Base-by-base conservation (phyloP, 2,888 invertebrate species). In the Rhodophaea formosa region DNA sequence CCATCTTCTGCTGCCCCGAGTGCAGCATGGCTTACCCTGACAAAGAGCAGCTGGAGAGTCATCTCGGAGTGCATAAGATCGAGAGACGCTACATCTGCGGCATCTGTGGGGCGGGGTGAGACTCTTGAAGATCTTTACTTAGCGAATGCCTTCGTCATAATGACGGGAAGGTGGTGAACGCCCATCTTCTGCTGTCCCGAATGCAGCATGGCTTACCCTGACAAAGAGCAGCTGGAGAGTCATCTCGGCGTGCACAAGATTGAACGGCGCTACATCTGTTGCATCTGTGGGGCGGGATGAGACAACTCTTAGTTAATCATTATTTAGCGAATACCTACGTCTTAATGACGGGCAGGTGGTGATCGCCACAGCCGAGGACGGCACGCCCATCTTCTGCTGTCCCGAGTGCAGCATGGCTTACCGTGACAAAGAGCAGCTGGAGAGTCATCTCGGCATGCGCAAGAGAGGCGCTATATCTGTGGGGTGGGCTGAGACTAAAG, bases 351-450 rank as follows among this genome's bases (percentile, higher is more conserved):
- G 96, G 0, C 95, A 95, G 79, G 95, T 96, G 14, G 93, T 95
- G 67, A 95, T 96, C 59, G 94, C 95, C 0, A 94, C 94, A 0
- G 95, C 95, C 0, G 79, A 95, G 0, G 96, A 96, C 73, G 96
- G 96, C 14, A 93, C 95, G 0, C 93, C 94, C 0, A 83, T 96
- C 17, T 96, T 93, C 86, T 96, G 96, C 81, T 96, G 96, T 77
- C 96, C 96, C 0, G 95, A 96, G 84, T 96, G 96, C 76, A 94
- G 95, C 79, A 95, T 95, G 95, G 95, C 95, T 0, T 96, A 96
- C 79, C 95, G 95, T 0, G 95, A 96, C 70, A 96, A 96, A 77
- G 95, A 95, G 64, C 92, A 95, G 69, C 84, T 96, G n/a, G 96
- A 96, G 75, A 93, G 94, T 77, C 95, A 95, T 79, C 86, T 96